Conservation (phyloP, 2,888 invertebrate species). For the Apoderus coryli region DNA sequence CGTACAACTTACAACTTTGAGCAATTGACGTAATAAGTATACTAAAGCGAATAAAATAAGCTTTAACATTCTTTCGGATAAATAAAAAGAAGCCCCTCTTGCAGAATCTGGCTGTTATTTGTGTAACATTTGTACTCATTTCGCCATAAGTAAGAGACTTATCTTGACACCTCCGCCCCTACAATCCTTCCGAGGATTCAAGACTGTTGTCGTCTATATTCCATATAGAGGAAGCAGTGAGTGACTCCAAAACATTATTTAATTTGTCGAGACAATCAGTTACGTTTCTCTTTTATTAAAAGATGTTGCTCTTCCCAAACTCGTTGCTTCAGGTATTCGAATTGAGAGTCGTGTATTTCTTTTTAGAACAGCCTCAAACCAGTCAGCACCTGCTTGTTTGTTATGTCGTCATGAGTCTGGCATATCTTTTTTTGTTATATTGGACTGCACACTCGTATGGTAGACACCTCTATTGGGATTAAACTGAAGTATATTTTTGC, state of each 20-base stretch:
- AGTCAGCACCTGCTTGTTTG: slow-evolving; percentile 11
- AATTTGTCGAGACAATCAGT: slow-evolving; percentile 10
- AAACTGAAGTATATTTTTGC: slow-evolving; percentile 10
- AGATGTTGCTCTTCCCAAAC: slow-evolving; percentile 10
- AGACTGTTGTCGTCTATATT: slow-evolving; percentile 9
- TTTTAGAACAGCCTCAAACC: slow-evolving; percentile 10
- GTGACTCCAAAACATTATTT: slow-evolving; percentile 8
- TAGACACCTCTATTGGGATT: slow-evolving; percentile 8
- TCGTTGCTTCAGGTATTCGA: slow-evolving; percentile 10
- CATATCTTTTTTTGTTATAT: slow-evolving; percentile 9
- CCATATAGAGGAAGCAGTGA: slow-evolving; percentile 7
- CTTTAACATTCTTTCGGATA: slow-evolving; percentile 9
- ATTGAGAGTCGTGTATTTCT: slow-evolving; percentile 11
- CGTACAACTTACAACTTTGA: too few relatives aligned
- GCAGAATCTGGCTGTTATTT: slow-evolving; percentile 10
- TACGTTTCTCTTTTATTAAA: slow-evolving; percentile 10
- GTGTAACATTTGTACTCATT: slow-evolving; percentile 10
- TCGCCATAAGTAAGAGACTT: slow-evolving; percentile 10
- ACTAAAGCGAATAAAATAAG: slow-evolving; percentile 9
- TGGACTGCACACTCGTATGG: slow-evolving; percentile 10
- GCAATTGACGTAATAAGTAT: too few relatives aligned
- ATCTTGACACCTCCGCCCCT: slow-evolving; percentile 9
- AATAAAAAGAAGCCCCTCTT: slow-evolving; percentile 9
- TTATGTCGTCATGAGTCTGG: slow-evolving; percentile 8
- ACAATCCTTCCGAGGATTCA: slow-evolving; percentile 10